Percentiles rank a stretch among this genome's conserved stretches.
These are phyloP conservation scores for Andrena chrysosceles DNA, from an alignment of 2,888 invertebrate genomes.

Conservation along the genomic window DNA sequence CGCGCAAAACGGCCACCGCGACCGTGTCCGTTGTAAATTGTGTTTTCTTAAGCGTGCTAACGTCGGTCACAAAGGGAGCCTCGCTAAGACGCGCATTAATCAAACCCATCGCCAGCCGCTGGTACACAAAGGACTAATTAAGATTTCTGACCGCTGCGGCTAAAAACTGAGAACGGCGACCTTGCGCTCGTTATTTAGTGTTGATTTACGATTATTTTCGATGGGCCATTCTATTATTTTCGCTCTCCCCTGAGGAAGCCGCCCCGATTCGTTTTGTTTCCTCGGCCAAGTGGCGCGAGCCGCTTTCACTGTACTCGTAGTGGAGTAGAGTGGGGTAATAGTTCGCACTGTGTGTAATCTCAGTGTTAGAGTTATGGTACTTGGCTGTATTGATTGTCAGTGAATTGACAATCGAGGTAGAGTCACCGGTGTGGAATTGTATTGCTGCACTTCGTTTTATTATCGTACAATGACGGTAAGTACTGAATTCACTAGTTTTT, in stretches of 20 bases:
- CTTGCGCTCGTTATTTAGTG: slow-evolving; percentile 69
- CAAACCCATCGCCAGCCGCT: slow-evolving; percentile 63
- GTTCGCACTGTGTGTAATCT: neutral
- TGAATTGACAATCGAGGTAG: too few species aligned
- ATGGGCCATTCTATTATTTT: slow-evolving; percentile 49
- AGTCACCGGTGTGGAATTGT: too few species aligned
- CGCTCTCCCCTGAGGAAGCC: slow-evolving; percentile 1
- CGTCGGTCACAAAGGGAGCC: slow-evolving; percentile 68
- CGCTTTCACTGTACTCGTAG: neutral
- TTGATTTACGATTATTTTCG: slow-evolving; percentile 71
- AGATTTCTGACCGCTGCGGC: slow-evolving; percentile 64
- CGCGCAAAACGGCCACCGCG: slow-evolving; percentile 57
- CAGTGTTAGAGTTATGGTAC: too few species aligned
- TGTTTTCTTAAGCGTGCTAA: slow-evolving; percentile 65
- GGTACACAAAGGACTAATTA: slow-evolving; percentile 72
- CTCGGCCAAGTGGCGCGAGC: slow-evolving; percentile 24
- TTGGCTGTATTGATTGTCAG: too few species aligned
- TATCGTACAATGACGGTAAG: too few species aligned
- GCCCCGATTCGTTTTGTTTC: neutral
- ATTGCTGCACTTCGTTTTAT: too few species aligned
- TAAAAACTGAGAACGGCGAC: slow-evolving; percentile 52
- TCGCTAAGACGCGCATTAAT: slow-evolving; percentile 70
- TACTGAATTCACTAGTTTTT: too few species aligned
- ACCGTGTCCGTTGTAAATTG: slow-evolving; percentile 64
- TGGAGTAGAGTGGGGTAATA: slow-evolving; percentile 21